Evolutionary conservation across 2,113 vertebrate genomes (phyloP).

Genomic region (Nothoprocta perdicaria): DNA sequence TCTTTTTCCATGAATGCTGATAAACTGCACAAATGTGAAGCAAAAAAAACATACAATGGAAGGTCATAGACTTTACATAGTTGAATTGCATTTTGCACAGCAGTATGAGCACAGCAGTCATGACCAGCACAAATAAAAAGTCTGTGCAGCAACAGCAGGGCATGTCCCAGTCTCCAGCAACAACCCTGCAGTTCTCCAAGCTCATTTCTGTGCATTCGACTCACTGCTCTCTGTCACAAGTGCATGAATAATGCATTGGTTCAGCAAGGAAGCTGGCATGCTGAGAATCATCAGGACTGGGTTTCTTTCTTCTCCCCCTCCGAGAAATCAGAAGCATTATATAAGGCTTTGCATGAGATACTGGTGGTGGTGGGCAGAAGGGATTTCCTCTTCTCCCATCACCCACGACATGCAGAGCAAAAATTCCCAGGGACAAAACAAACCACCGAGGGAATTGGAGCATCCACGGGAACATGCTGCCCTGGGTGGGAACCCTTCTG

Average conservation of each 20-base stretch:
- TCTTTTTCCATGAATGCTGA: neutral
- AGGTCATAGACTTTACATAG: neutral
- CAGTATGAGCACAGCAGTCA: neutral
- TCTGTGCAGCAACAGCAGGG: neutral
- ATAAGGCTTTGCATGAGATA: neutral
- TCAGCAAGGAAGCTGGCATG: neutral
- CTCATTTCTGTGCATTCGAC: slow-evolving; percentile 25
- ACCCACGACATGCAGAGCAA: neutral
- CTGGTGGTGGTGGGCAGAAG: neutral
- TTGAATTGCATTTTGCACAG: neutral
- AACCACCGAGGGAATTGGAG: rapidly evolving
- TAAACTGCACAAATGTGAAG: neutral
- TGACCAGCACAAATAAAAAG: neutral
- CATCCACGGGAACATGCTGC: neutral
- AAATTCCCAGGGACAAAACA: neutral
- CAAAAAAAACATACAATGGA: neutral
- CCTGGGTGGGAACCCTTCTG: neutral
- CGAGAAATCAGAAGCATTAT: neutral
- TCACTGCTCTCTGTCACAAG: neutral
- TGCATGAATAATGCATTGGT: slow-evolving; percentile 40
- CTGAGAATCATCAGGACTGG: neutral
- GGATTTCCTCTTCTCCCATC: rapidly evolving
- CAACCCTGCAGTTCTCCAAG: neutral
- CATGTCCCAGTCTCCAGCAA: neutral
- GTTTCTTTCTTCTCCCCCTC: slow-evolving; percentile 19